Evolutionary conservation across 2,113 vertebrate species (phyloP), one percentile per base, ranked within the genome.

Genomic region (Galemys pyrenaicus): DNA sequence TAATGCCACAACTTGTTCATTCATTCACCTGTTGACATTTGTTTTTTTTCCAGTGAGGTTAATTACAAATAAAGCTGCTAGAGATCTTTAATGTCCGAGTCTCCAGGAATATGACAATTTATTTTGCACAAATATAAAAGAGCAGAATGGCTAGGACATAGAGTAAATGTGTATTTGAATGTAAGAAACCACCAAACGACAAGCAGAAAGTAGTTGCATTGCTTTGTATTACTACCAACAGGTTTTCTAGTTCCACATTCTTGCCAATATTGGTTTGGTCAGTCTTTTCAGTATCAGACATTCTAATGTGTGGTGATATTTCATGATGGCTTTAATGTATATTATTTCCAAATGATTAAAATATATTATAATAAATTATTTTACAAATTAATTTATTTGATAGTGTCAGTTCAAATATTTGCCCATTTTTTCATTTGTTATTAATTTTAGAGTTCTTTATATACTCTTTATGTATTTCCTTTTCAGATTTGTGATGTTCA

Each of bases 151-250:
- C 41, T n/a, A 58, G 73, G 32, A 46, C 37, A 68, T 2, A 32
- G 5, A 35, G 32, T 3, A 46, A 56, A 64, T 37, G 8, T 58
- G 32, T 12, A 54, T 32, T 22, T 54, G 32, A 44, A 12, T 65
- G 15, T 35, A 67, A 74, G 46, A 94, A 87, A 22, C n/a, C 19
- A 19, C 44, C 35, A 56, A 39, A 30, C 46, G 39, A 9, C 54
- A 19, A 58, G 2, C 5, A 32, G 26, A 56, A 58, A 17, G 26
- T 28, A 58, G 62, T 1, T 15, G 10, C 60, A 46, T 16, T 16
- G 15, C 39, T 30, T 62, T 10, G 22, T 17, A 10, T 10, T 15
- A 32, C 3, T 16, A 15, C 0, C 11, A 11, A 3, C 16, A 30
- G 19, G 32, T 8, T 32, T 24, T 4, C 13, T 4, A 32, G 65